These are phyloP conservation scores for Hypotaenidia philippensis DNA, from an alignment of 2,797 vertebrate genomes.

Conservation along the genomic window DNA sequence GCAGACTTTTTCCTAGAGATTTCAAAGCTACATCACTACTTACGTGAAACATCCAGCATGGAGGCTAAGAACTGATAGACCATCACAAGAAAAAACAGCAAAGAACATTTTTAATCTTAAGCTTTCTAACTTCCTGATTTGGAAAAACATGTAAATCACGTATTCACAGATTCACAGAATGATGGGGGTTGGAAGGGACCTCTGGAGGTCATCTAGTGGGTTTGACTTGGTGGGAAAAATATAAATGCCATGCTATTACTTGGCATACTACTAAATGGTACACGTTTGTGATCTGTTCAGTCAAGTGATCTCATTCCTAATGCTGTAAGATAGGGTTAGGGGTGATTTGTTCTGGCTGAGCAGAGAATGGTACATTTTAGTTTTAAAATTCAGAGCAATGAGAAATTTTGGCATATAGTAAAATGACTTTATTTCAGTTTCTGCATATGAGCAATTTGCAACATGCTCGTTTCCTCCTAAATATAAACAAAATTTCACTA, in stretches of 20 bases:
- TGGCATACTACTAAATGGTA: background rate
- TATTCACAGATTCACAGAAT: background rate
- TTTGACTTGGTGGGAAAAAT: background rate
- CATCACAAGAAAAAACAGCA: background rate
- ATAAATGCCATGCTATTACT: background rate
- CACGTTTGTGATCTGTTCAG: background rate
- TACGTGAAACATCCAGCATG: background rate
- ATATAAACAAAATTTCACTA: background rate
- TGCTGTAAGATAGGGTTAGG: background rate
- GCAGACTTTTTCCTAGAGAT: conserved; percentile 83
- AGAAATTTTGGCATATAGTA: background rate
- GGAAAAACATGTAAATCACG: background rate
- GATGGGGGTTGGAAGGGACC: no score
- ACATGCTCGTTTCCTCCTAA: background rate
- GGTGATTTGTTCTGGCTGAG: background rate
- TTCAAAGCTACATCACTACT: conserved; percentile 56
- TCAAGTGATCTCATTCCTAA: background rate
- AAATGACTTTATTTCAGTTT: background rate
- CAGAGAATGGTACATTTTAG: background rate
- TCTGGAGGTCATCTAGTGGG: background rate
- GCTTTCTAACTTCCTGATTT: background rate
- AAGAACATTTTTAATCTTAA: background rate
- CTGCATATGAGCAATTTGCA: background rate
- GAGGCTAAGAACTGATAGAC: background rate
- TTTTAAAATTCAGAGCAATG: background rate